Evolutionary conservation across 2,888 invertebrate genomes (phyloP).

Genomic region (Dendrolimus pini): DNA sequence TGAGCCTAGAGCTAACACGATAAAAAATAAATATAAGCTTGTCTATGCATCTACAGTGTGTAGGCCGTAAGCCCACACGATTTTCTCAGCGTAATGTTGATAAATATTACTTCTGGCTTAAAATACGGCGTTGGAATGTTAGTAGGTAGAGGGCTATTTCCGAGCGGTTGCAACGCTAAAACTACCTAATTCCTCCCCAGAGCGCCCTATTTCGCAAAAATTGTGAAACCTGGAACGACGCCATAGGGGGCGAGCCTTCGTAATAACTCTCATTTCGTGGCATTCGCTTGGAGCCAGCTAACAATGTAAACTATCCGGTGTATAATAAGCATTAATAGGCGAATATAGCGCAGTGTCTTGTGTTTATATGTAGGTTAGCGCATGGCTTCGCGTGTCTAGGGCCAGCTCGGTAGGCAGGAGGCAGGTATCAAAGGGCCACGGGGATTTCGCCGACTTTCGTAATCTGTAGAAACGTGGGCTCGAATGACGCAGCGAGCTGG

Average conservation of each 20-base stretch:
- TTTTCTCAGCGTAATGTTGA: not conserved
- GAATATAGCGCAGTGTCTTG: conserved; percentile 10
- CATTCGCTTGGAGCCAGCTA: conserved; percentile 20
- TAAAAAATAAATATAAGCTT: not conserved
- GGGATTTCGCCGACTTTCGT: conserved; percentile 58
- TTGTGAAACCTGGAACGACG: conserved; percentile 31
- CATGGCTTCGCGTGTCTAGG: conserved; percentile 33
- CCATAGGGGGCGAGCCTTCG: conserved; percentile 23
- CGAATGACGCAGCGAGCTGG: conserved; percentile 54
- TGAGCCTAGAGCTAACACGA: not conserved
- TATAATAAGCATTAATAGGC: not conserved
- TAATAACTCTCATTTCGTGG: conserved; percentile 32
- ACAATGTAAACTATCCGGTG: conserved; percentile 6
- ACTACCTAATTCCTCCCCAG: conserved; percentile 27
- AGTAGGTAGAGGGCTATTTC: not conserved
- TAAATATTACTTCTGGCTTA: not conserved
- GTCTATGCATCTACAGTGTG: not conserved
- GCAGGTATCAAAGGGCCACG: conserved; percentile 47
- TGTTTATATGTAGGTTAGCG: conserved; percentile 26
- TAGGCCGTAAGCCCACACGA: not conserved
- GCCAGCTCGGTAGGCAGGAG: conserved; percentile 27
- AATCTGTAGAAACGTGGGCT: conserved; percentile 50
- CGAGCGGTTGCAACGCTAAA: conserved; percentile 12
- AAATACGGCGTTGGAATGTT: not conserved
- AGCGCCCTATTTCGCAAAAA: conserved; percentile 31